Percentiles rank a stretch among this genome's conserved stretches.
phyloP scores from a whole-genome alignment of 2,113 vertebrate species.

The Cercopithecus mona region DNA sequence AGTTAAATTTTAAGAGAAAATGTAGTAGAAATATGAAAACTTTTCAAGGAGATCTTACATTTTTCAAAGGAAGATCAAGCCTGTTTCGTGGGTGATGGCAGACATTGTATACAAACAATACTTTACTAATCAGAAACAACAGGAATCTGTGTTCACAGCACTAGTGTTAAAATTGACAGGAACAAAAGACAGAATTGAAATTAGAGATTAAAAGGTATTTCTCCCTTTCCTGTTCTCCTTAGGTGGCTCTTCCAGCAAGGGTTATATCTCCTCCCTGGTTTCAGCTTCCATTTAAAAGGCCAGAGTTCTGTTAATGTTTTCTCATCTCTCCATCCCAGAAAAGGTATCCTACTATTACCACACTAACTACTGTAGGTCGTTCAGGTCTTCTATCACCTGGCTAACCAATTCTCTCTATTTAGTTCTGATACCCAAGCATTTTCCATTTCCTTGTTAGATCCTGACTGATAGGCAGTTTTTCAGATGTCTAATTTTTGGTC shows the following conservation, averaged over 20 bases:
- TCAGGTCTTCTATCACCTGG: not conserved
- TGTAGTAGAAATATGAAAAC: not conserved
- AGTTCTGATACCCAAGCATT: not conserved
- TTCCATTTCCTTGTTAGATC: not conserved
- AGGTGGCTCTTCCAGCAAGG: too few species aligned
- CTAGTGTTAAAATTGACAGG: not conserved
- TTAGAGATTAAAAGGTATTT: not conserved
- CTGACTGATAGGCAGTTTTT: not conserved
- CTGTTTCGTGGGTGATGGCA: not conserved
- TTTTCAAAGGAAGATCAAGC: not conserved
- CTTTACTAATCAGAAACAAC: not conserved
- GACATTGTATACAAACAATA: too few species aligned
- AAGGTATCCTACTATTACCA: not conserved
- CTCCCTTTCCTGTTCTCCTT: not conserved
- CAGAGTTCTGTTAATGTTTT: not conserved
- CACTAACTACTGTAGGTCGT: not conserved
- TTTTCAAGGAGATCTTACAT: not conserved
- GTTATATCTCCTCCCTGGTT: rapidly evolving
- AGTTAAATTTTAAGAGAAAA: not conserved
- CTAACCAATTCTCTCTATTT: rapidly evolving
- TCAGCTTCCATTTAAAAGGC: not conserved
- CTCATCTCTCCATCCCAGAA: rapidly evolving
- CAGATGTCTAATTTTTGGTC: not conserved
- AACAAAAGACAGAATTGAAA: not conserved
- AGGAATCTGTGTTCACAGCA: not conserved